Evolutionary conservation across 1,140 invertebrate species (phyloP), one percentile per base, ranked within the genome.

Genomic region (Venustaconcha ellipsiformis): DNA sequence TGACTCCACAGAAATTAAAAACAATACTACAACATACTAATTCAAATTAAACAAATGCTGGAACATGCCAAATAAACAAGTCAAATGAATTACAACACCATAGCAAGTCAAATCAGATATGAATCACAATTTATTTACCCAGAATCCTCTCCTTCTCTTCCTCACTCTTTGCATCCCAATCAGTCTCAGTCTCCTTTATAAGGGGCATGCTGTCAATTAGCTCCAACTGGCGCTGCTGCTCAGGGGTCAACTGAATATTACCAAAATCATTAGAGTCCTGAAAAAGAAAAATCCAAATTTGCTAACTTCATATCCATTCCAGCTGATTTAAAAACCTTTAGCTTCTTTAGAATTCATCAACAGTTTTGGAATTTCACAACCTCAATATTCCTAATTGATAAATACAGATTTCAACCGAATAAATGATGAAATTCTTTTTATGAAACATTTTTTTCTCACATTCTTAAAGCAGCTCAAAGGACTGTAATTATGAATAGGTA

Each of bases 181-280:
- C 23, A 82, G 79, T 30, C 75, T 87, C 86, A 26, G 78, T 80
- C 74, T 89, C 87, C 70, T 83, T 87, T 26, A 81, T 84, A 14
- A 87, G 76, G 8, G 88, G 88, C 88, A 91, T 91, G 55, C 82
- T 88, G 70, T 91, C 90, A n/a, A 90, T 89, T 72, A 87, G 76
- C 72, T 87, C 87, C 60, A 91, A 81, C 78, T 91, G 90, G 26
- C 88, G 84, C 77, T 90, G 87, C 70, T 89, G 89, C 64, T 89
- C 89, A 62, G 90, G 88, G 0, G 89, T 91, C 70, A 89, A 78
- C 67, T 86, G 78, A 15, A 88, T 79, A 14, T 58, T 67, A 18
- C 87, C 82, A 57, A 86, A 73, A 58, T 88, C 85, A 63, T 89
- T 90, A 62, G 87, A 83, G 59, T 89, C 88, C 86, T 90, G 82